phyloP scores from a whole-genome alignment of 2,888 invertebrate genomes.

The Toxonevra muliebris region DNA sequence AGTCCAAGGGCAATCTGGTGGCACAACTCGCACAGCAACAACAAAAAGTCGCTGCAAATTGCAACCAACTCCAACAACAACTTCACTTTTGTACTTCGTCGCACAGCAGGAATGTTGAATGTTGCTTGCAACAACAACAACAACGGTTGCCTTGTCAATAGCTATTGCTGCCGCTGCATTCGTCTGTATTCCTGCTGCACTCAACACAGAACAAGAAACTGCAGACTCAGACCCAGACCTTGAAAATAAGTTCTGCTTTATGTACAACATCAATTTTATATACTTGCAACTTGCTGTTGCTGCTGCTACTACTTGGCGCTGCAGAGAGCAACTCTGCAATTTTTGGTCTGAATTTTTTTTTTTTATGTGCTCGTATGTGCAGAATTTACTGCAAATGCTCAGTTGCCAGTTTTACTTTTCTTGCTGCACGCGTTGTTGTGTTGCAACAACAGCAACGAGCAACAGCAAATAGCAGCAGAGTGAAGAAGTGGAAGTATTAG shows the following conservation, averaged over 20 bases:
- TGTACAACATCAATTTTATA: slow-evolving; percentile 11
- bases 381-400: too few relatives aligned
- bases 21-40: slow-evolving; percentile 31
- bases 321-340: too few relatives aligned
- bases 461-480: too few relatives aligned
- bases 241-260: slow-evolving; percentile 53
- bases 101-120: slow-evolving; percentile 27
- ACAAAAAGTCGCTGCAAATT: slow-evolving; percentile 38
- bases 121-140: neutral
- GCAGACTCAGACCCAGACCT: slow-evolving; percentile 51
- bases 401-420: neutral
- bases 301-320: too few relatives aligned
- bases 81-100: slow-evolving; percentile 22
- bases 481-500: too few relatives aligned
- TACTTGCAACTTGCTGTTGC: neutral
- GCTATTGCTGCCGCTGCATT: slow-evolving; percentile 12
- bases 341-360: too few relatives aligned
- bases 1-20: slow-evolving; percentile 60
- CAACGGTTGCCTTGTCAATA: slow-evolving; percentile 20
- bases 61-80: slow-evolving; percentile 24
- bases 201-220: slow-evolving; percentile 18
- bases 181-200: neutral
- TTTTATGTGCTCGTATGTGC: too few relatives aligned
- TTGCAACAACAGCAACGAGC: too few relatives aligned
- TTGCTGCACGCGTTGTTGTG: neutral